Conservation (phyloP, 2,113 vertebrate species). For the Cheirogaleus medius region DNA sequence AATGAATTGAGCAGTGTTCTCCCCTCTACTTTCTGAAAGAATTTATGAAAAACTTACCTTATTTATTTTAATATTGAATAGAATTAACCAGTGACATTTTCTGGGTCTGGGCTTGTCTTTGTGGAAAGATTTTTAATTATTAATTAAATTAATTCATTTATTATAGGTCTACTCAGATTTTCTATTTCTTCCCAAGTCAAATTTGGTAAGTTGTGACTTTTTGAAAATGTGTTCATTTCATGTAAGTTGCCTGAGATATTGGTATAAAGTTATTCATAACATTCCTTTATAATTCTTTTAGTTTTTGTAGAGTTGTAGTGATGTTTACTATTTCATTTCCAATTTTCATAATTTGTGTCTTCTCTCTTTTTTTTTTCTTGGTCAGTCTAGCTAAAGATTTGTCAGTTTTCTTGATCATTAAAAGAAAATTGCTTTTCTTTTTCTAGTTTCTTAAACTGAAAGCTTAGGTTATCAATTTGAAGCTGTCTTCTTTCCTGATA, state of each 20-base stretch:
- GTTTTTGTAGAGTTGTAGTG: background rate
- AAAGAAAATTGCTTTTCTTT: background rate
- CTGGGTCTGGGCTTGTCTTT: background rate
- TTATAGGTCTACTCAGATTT: background rate
- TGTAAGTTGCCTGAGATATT: background rate
- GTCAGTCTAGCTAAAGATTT: background rate
- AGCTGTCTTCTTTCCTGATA: background rate
- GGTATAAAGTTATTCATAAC: background rate
- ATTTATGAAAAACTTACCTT: background rate
- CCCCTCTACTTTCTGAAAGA: background rate
- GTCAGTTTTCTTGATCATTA: background rate
- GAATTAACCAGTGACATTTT: background rate
- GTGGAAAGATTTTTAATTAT: background rate
- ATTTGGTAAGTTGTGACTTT: background rate
- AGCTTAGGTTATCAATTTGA: background rate
- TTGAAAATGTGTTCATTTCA: background rate
- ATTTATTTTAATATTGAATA: background rate
- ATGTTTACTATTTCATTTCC: background rate
- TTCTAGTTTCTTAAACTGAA: background rate
- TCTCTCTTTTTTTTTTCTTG: background rate
- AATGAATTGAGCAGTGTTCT: background rate
- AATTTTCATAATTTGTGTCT: background rate
- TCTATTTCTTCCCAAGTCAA: constrained; percentile 12
- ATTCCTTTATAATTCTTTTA: background rate
- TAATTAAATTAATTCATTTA: background rate